Evolutionary conservation across 2,888 invertebrate species (phyloP).

Genomic region (Cerastis rubricosa): DNA sequence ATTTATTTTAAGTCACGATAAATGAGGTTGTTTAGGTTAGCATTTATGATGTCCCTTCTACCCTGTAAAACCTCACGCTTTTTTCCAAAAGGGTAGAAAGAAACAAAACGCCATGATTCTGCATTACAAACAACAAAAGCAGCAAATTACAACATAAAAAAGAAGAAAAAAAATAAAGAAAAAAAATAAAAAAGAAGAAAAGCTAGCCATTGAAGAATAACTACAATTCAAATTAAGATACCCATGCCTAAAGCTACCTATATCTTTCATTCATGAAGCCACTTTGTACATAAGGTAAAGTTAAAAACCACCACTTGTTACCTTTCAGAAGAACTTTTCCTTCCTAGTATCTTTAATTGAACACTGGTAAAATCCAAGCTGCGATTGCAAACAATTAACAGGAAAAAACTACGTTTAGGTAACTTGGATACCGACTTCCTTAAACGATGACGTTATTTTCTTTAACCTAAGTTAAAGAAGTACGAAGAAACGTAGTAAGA

Average conservation of each 20-base stretch:
- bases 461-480: slow-evolving; percentile 1
- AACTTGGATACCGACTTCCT: slow-evolving; percentile 14
- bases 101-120: not conserved
- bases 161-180: not conserved
- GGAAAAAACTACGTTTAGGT: slow-evolving; percentile 42
- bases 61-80: not conserved
- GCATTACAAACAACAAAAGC: not conserved
- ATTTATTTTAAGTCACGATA: not conserved
- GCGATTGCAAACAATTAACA: slow-evolving; percentile 12
- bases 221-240: not conserved
- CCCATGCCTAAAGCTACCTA: too few species aligned
- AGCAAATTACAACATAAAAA: not conserved
- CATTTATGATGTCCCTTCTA: not conserved
- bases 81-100: not conserved
- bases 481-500: too few species aligned
- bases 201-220: not conserved
- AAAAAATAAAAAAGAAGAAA: not conserved
- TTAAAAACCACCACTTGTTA: not conserved
- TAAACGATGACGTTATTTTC: slow-evolving; percentile 8
- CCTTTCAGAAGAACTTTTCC: slow-evolving; percentile 25
- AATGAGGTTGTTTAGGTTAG: not conserved
- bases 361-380: slow-evolving; percentile 42
- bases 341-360: slow-evolving; percentile 27
- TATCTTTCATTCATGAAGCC: not conserved
- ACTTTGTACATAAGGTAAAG: slow-evolving; percentile 10